Evolutionary conservation across 2,797 vertebrate genomes (phyloP).

Genomic region (Furcifer pardalis): DNA sequence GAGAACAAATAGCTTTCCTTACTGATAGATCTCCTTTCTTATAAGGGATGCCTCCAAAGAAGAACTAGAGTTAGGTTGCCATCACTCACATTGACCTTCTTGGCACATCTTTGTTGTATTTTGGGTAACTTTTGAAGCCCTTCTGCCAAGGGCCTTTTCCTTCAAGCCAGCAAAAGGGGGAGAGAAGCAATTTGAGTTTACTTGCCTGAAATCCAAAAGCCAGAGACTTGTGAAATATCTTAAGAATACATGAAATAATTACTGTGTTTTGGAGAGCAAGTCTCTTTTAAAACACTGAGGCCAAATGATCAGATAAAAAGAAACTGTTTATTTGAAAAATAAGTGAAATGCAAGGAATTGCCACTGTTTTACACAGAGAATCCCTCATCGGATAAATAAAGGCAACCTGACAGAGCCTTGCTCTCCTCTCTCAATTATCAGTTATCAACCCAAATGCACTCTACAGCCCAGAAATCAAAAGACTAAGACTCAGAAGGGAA

Average conservation of each 20-base stretch:
- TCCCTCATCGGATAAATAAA: not conserved
- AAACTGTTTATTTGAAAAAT: not conserved
- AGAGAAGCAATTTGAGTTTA: not conserved
- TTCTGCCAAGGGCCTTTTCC: not conserved
- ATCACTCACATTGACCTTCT: not conserved
- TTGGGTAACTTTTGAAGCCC: too few species aligned
- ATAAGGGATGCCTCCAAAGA: not conserved
- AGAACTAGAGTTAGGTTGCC: not conserved
- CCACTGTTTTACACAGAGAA: too few species aligned
- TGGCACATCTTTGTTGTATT: not conserved
- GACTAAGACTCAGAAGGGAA: too few species aligned
- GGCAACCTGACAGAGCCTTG: too few species aligned
- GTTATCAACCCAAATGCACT: too few species aligned
- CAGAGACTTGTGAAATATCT: not conserved
- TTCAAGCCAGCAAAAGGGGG: not conserved
- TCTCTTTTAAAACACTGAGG: not conserved
- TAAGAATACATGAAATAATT: not conserved
- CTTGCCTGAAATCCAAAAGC: not conserved
- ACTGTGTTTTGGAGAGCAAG: not conserved
- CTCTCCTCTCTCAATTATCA: too few species aligned
- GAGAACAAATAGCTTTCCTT: not conserved
- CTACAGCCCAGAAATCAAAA: too few species aligned
- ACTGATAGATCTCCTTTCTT: not conserved
- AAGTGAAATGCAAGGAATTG: not conserved
- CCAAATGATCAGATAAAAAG: not conserved